Percentiles rank a stretch among this genome's conserved stretches.
Conservation (phyloP, 2,888 invertebrate genomes). For the Drosophila lacicola region DNA sequence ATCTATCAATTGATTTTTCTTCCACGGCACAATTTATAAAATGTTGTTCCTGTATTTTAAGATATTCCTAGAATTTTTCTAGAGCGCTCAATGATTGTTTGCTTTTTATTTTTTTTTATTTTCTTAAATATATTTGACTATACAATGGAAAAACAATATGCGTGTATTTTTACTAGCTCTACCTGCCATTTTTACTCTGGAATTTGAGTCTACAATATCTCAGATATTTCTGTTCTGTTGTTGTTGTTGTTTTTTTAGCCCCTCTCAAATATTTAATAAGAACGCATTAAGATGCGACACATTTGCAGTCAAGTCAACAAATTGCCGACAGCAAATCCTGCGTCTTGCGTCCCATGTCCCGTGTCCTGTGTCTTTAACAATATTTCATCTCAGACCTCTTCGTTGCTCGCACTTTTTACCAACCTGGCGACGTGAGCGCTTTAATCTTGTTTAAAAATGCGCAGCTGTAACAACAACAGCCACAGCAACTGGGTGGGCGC, state of each 20-base stretch:
- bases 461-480: slow-evolving; percentile 67
- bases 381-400: slow-evolving; percentile 23
- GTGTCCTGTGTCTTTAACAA: slow-evolving; percentile 24
- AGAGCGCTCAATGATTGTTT: too few relatives aligned
- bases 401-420: slow-evolving; percentile 13
- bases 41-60: too few relatives aligned
- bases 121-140: neutral
- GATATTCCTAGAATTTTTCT: neutral
- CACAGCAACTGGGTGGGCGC: neutral
- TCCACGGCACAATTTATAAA: too few relatives aligned
- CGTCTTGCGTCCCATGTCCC: slow-evolving; percentile 10
- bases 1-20: too few relatives aligned
- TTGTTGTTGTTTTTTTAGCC: slow-evolving; percentile 32
- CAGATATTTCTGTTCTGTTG: slow-evolving; percentile 17
- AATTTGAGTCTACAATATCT: slow-evolving; percentile 1
- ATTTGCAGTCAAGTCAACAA: slow-evolving; percentile 80
- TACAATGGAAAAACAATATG: neutral
- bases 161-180: neutral
- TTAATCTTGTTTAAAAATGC: slow-evolving; percentile 79
- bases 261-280: slow-evolving; percentile 71
- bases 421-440: slow-evolving; percentile 73
- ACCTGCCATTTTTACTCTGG: neutral
- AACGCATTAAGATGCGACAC: slow-evolving; percentile 76
- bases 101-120: neutral
- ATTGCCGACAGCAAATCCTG: slow-evolving; percentile 69